These are phyloP conservation scores for Paramormyrops kingsleyae DNA, from an alignment of 2,113 vertebrate species.

Conservation along the genomic window DNA sequence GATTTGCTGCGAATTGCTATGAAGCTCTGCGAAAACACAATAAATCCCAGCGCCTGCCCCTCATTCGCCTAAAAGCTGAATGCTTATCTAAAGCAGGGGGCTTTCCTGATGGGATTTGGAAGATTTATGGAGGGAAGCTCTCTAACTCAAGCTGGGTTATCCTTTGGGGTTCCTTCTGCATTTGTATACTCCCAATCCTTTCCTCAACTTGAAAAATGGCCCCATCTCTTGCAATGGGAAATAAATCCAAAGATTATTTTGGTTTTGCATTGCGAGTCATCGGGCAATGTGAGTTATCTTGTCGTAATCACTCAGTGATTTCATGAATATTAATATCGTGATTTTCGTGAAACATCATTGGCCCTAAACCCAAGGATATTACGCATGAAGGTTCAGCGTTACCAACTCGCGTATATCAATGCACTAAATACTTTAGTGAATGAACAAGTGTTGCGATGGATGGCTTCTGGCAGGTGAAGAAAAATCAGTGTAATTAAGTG, in stretches of 20 bases:
- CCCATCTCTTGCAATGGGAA: constrained; percentile 32
- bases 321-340: constrained; percentile 34
- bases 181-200: constrained; percentile 55
- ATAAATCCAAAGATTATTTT: constrained; percentile 36
- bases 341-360: constrained; percentile 43
- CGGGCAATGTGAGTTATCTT: constrained; percentile 38
- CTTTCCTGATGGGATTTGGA: constrained; percentile 44
- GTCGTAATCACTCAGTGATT: constrained; percentile 33
- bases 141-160: constrained; percentile 47
- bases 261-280: constrained; percentile 27
- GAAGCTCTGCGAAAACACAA: constrained; percentile 42
- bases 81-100: constrained; percentile 34
- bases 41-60: constrained; percentile 44
- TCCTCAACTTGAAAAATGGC: constrained; percentile 43
- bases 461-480: constrained; percentile 47
- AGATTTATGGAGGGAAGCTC: constrained; percentile 60
- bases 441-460: constrained; percentile 7
- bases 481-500: background rate
- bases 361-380: background rate
- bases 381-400: background rate
- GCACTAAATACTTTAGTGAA: background rate
- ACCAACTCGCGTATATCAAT: background rate
- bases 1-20: constrained; percentile 28
- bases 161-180: constrained; percentile 47
- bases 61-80: constrained; percentile 47